Conservation (phyloP, 2,797 vertebrate genomes). For the Cryptoblepharus egeriae region DNA sequence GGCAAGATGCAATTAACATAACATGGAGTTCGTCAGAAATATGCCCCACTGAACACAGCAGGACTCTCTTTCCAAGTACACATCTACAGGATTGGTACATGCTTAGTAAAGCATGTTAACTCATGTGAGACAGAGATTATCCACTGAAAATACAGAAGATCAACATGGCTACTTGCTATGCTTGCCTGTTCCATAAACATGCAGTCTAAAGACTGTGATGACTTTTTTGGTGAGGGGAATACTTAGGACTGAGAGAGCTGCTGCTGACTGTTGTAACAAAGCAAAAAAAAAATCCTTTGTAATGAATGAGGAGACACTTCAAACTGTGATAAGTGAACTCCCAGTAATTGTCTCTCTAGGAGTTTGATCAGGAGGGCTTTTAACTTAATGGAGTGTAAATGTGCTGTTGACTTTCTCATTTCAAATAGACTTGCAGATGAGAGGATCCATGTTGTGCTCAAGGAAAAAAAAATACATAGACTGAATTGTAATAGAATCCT, state of each 20-base stretch:
- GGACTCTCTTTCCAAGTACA: background rate
- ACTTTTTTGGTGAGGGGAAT: background rate
- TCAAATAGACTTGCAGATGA: slow-evolving; percentile 39
- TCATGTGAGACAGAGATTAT: background rate
- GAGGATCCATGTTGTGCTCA: slow-evolving; percentile 5
- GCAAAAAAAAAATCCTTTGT: background rate
- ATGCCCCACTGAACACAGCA: background rate
- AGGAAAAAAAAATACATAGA: slow-evolving; percentile 42
- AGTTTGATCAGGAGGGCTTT: slow-evolving; percentile 41
- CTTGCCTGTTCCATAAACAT: background rate
- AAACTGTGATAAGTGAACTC: slow-evolving; percentile 49
- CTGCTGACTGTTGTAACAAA: slow-evolving; percentile 7
- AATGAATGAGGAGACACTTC: slow-evolving; percentile 40
- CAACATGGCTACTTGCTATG: background rate
- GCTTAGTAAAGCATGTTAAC: too few species aligned
- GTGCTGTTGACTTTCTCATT: slow-evolving; percentile 9
- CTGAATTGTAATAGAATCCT: slow-evolving; percentile 6
- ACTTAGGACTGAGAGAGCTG: background rate
- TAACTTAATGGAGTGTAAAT: slow-evolving; percentile 39
- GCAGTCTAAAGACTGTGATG: background rate
- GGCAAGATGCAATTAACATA: too few species aligned
- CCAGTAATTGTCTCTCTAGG: slow-evolving; percentile 19
- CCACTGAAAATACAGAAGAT: background rate
- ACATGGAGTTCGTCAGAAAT: background rate
- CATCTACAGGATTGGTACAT: too few species aligned